These are phyloP conservation scores for Chroicocephalus ridibundus DNA, from an alignment of 2,113 vertebrate genomes.

Conservation along the genomic window DNA sequence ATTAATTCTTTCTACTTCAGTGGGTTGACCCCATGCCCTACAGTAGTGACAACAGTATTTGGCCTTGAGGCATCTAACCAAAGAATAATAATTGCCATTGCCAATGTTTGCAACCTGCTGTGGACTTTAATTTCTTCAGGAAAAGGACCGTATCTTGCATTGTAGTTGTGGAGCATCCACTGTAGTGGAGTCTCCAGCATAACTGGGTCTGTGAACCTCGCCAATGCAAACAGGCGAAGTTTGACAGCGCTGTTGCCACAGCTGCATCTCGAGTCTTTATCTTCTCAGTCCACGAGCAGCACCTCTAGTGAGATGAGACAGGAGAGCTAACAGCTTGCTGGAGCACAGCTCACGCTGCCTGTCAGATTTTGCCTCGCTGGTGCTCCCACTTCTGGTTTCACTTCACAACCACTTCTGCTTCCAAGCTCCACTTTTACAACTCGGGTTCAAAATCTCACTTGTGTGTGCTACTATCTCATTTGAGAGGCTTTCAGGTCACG, in stretches of 20 bases:
- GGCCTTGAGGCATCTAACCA: not conserved
- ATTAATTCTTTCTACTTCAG: not conserved
- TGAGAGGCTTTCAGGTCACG: not conserved
- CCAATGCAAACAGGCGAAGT: not conserved
- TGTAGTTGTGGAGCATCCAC: not conserved
- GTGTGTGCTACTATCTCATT: not conserved
- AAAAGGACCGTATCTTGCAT: fast-evolving
- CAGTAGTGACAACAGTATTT: not conserved
- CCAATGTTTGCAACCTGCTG: not conserved
- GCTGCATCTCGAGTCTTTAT: not conserved
- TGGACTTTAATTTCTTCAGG: not conserved
- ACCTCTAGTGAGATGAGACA: not conserved
- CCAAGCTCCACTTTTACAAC: not conserved
- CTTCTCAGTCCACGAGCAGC: not conserved
- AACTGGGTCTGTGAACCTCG: fast-evolving
- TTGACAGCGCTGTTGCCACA: not conserved
- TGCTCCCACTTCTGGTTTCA: not conserved
- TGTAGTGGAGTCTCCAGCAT: not conserved
- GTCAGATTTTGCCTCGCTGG: not conserved
- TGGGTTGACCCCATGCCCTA: not conserved
- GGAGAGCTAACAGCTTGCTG: not conserved
- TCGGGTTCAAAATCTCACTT: not conserved
- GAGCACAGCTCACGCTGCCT: not conserved
- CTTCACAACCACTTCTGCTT: not conserved
- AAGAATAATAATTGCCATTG: not conserved